Evolutionary conservation across 2,888 invertebrate species (phyloP), one percentile per base, ranked within the genome.

Genomic region (Colostygia pectinataria): DNA sequence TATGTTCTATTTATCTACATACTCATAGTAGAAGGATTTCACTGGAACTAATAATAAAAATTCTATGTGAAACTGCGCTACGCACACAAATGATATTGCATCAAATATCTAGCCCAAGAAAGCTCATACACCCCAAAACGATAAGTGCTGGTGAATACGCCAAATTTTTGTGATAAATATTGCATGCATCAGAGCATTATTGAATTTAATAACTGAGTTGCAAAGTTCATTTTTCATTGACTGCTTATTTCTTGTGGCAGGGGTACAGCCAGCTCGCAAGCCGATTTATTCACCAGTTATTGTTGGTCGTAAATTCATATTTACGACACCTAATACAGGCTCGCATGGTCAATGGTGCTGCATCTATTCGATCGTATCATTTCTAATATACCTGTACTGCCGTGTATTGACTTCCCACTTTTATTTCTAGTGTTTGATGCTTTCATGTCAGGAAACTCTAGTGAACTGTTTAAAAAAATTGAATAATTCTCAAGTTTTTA

Each of bases 271-370:
- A 10, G 23, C 29, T 34, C 28, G 38, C 38, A 38, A 39, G 29
- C 39, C 50, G 50, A 50, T 50, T 50, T 50, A 45, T 45, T 50
- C 42, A 40, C 13, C 66, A 62, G 71, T 74, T 78, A 80, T 79
- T 76, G 77, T 66, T 55, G 54, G 55, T 61, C 71, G 77, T 84
- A 83, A 85, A 83, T 84, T 80, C 62, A 71, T 77, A 82, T 84
- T 85, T 84, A 83, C 73, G 79, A 74, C 65, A 65, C 56, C 68
- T 85, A 83, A 84, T 83, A 74, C 80, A 72, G 65, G 77, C 69
- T 69, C 66, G 66, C 53, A 57, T 63, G 67, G 69, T 67, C 74
- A 71, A 57, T 68, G 59, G 55, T 53, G 68, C 65, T 73, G 74
- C 74, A 73, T 73, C 75, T 69, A 74, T 63, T 46, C 51, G 70